Conservation (phyloP, 2,113 vertebrate species). For the Elgaria multicarinata region DNA sequence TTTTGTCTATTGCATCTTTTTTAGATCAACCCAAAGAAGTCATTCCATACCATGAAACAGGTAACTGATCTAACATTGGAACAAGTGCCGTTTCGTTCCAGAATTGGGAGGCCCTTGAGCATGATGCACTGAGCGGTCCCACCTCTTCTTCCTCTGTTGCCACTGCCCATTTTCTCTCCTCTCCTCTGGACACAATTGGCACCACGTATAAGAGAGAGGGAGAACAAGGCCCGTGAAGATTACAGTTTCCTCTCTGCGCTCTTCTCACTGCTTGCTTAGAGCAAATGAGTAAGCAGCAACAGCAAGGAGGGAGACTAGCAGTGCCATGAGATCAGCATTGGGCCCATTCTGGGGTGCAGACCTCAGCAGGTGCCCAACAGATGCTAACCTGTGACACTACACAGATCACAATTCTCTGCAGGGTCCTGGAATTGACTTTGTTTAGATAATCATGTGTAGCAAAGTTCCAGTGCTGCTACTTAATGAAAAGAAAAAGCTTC, state of each 20-base stretch:
- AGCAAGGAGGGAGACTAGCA: neutral
- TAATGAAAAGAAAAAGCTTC: neutral
- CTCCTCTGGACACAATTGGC: neutral
- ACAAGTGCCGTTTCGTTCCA: neutral
- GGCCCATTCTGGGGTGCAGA: neutral
- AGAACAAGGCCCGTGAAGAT: neutral
- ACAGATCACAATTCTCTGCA: no score
- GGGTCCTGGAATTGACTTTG: no score
- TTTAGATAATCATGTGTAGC: no score
- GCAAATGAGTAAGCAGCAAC: neutral
- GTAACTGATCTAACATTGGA: neutral
- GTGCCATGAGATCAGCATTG: neutral
- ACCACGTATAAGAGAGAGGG: neutral
- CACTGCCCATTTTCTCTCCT: neutral
- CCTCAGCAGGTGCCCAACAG: neutral
- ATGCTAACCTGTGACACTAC: no score
- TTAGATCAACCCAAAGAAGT: neutral
- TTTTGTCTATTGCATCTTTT: slow-evolving; percentile 20
- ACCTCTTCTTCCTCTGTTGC: neutral
- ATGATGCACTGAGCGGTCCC: neutral
- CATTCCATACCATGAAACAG: slow-evolving; percentile 40
- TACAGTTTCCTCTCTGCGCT: neutral
- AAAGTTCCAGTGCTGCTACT: neutral
- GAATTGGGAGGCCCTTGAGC: neutral
- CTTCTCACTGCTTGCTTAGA: neutral